Evolutionary conservation across 92 coral and sea anemone species (phyloP), one percentile per base, ranked within the genome.

Genomic region (Plumapathes pennacea): DNA sequence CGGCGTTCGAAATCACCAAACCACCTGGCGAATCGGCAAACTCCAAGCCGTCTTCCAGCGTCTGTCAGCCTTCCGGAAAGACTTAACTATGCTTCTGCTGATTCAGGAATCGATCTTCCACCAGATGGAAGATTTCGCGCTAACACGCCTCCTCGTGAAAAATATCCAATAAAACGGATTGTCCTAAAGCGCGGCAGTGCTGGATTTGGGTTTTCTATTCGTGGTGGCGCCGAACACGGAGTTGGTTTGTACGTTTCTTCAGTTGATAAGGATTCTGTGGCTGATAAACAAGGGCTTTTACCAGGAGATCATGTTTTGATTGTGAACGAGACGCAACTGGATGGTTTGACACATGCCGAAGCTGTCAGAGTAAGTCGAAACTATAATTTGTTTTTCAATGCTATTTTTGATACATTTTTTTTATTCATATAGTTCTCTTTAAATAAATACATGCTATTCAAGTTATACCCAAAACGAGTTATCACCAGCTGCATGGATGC

Each of bases 211-310:
- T 94, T 94, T 75, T 75, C 82, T 53, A 84, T 94, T 66, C 96
- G 99, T 14, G 99, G 99, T 34, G 99, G 99, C 13, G 77, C 96
- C 12, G 99, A 94, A 64, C 89, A 94, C 52, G 85, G 95, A 26
- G 81, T 94, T 50, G 99, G 96, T 6, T 66, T 94, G 46, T 94
- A 88, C 75, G 92, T 94, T 25, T 94, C 99, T 54, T 67, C 95
- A 19, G 79, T 94, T 45, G 94, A 88, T 57, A 77, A 65, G 32
- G 74, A 65, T 31, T 88, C 96, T 10, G 59, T 88, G 12, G 88
- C 99, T 3, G 94, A 84, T 41, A 62, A 54, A 3, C 87, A 80
- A 57, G 96, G 99, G 3, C 45, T 94, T 46, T 76, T 72, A 37
- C 78, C 91, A 9, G 99, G 99, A 33, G 99, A 94, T 69, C 99